A percentile compares a stretch with the other conserved stretches of the same genome.
These are phyloP conservation scores for Chelonoidis abingdonii DNA, from an alignment of 2,113 vertebrate species.

Conservation along the genomic window DNA sequence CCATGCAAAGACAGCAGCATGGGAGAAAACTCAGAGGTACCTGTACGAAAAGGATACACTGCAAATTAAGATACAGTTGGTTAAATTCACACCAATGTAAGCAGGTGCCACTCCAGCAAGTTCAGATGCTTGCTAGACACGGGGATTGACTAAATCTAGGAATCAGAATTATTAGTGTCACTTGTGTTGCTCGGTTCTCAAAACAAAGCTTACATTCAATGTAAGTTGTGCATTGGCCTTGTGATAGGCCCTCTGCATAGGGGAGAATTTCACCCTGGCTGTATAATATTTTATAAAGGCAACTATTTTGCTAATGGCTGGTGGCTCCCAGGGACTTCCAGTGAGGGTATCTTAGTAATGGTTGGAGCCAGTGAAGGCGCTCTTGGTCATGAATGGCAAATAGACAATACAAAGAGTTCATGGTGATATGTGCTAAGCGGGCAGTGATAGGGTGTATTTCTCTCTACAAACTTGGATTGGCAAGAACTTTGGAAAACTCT, in stretches of 20 bases:
- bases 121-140: not conserved
- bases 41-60: not conserved
- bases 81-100: not conserved
- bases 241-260: not conserved
- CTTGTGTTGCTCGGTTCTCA: not conserved
- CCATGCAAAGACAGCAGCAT: not conserved
- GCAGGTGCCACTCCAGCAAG: not conserved
- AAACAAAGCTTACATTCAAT: not conserved
- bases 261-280: not conserved
- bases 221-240: not conserved
- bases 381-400: not conserved
- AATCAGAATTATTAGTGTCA: not conserved
- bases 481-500: not conserved
- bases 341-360: not conserved
- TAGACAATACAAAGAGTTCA: not conserved
- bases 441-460: not conserved
- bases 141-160: not conserved
- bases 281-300: not conserved
- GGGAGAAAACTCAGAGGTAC: not conserved
- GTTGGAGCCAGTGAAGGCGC: not conserved
- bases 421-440: not conserved
- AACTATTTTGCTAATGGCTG: accelerated
- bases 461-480: not conserved
- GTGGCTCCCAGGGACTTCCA: accelerated
- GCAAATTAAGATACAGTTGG: not conserved